A percentile compares a stretch with the other conserved stretches of the same genome.
Conservation (phyloP, 2,797 vertebrate genomes). For the Notolabrus celidotus region DNA sequence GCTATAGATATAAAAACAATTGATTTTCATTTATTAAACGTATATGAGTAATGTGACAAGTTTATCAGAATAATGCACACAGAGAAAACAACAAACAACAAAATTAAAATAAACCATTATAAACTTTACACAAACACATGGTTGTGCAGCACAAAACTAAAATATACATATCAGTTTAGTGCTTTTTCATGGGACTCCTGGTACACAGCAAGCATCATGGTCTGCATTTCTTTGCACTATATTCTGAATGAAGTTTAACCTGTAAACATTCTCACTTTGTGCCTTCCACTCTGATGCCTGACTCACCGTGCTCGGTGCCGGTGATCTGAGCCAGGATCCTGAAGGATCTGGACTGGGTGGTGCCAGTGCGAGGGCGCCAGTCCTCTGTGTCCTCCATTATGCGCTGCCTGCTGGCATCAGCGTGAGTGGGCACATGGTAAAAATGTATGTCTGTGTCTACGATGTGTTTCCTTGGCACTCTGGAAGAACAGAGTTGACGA, state of each 20-base stretch:
- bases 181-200: neutral
- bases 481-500: constrained; percentile 59
- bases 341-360: constrained; percentile 98
- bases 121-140: too few relatives aligned
- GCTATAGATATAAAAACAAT: too few relatives aligned
- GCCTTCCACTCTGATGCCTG: neutral
- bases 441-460: constrained; percentile 95
- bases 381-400: constrained; percentile 97
- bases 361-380: constrained; percentile 94
- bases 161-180: too few relatives aligned
- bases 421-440: constrained; percentile 92
- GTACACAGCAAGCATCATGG: neutral
- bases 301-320: constrained; percentile 90
- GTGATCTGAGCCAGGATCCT: constrained; percentile 98
- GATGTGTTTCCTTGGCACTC: constrained; percentile 91
- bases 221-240: neutral
- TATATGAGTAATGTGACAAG: too few relatives aligned
- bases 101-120: too few relatives aligned
- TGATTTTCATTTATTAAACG: too few relatives aligned
- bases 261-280: neutral
- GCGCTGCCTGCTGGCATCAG: constrained; percentile 95
- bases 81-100: too few relatives aligned
- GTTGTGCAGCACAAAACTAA: too few relatives aligned
- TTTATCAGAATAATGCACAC: too few relatives aligned
- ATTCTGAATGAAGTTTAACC: too few relatives aligned